These are phyloP conservation scores for Copsychus sechellarum DNA, from an alignment of 2,113 vertebrate species.

Conservation along the genomic window DNA sequence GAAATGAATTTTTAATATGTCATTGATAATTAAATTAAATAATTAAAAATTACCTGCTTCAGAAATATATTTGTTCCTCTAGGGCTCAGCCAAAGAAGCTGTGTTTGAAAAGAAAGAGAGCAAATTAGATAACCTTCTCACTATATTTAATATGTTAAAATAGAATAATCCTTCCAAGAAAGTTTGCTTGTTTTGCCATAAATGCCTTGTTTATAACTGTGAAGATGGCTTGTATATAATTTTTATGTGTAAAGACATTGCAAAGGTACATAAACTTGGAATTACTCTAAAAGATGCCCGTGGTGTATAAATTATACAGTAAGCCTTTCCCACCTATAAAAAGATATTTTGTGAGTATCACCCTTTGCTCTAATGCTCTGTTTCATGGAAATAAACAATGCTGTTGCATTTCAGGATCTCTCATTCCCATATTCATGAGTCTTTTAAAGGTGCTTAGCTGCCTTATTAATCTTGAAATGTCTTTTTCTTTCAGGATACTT, in stretches of 20 bases:
- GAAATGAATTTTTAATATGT: background rate
- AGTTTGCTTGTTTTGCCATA: background rate
- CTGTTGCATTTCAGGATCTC: background rate
- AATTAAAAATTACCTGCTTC: background rate
- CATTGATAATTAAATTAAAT: slow-evolving; percentile 14
- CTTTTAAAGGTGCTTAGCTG: slow-evolving; percentile 9
- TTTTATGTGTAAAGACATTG: slow-evolving; percentile 3
- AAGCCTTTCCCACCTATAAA: background rate
- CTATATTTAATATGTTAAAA: background rate
- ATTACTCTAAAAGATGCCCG: background rate
- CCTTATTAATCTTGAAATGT: background rate
- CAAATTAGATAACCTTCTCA: slow-evolving; percentile 20
- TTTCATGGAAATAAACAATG: background rate
- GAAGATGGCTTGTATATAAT: background rate
- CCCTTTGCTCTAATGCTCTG: background rate
- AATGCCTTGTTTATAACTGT: background rate
- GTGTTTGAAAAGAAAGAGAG: background rate
- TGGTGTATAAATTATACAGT: background rate
- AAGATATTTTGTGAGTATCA: background rate
- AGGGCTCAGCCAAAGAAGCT: background rate
- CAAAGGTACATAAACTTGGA: slow-evolving; percentile 19
- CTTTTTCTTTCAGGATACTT: background rate
- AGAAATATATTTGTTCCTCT: background rate
- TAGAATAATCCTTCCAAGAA: background rate
- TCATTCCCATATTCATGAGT: background rate